phyloP scores from a whole-genome alignment of 2,113 vertebrate genomes.

The Syngnathoides biaculeatus region DNA sequence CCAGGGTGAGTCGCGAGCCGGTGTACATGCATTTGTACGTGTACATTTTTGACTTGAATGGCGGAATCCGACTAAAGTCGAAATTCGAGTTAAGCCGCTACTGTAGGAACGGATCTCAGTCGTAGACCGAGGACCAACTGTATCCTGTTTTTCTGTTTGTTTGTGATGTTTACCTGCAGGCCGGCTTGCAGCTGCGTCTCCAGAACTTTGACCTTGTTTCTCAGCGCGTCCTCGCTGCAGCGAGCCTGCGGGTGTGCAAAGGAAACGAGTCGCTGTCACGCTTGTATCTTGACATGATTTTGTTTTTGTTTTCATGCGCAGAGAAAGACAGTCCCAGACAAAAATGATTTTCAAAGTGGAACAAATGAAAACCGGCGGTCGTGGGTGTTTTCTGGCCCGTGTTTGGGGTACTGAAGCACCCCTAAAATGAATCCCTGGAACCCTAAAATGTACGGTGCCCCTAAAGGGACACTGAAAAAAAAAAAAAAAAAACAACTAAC shows the following conservation, averaged over 20 bases:
- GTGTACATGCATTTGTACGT: too few relatives aligned
- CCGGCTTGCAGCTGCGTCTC: slow-evolving; percentile 87
- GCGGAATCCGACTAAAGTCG: too few relatives aligned
- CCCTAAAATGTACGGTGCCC: too few relatives aligned
- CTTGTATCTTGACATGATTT: slow-evolving; percentile 39
- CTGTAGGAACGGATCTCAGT: too few relatives aligned
- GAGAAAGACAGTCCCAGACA: slow-evolving; percentile 14
- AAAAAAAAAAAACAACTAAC: too few relatives aligned
- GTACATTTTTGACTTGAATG: too few relatives aligned
- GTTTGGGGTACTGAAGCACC: too few relatives aligned
- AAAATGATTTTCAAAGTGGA: neutral
- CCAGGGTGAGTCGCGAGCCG: neutral
- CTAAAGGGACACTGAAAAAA: too few relatives aligned
- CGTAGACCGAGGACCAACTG: too few relatives aligned
- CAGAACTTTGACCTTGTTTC: slow-evolving; percentile 79
- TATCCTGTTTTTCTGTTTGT: neutral
- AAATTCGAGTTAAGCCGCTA: too few relatives aligned
- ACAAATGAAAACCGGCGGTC: neutral
- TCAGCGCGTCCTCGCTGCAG: slow-evolving; percentile 86
- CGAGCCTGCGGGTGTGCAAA: slow-evolving; percentile 79
- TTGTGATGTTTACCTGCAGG: slow-evolving; percentile 78
- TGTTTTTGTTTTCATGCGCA: slow-evolving; percentile 21
- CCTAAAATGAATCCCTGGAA: too few relatives aligned
- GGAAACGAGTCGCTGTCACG: slow-evolving; percentile 59
- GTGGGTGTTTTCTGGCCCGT: too few relatives aligned